phyloP scores from a whole-genome alignment of 92 coral and sea anemone genomes.

The Porites lobata region DNA sequence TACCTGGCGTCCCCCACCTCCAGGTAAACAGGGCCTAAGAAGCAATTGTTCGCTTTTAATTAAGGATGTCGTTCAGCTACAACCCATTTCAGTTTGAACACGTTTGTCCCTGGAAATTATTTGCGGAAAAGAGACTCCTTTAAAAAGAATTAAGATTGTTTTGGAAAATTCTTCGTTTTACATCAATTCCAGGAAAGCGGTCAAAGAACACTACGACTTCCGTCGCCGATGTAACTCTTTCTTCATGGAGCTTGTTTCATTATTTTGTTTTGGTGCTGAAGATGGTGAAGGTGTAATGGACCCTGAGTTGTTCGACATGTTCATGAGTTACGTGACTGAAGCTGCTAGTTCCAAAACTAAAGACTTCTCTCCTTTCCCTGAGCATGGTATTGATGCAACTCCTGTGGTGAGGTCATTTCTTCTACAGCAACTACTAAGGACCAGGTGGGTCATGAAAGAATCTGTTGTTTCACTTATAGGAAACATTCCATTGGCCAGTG shows the following conservation, averaged over 20 bases:
- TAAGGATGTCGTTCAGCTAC: too few species aligned
- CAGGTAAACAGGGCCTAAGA: too few species aligned
- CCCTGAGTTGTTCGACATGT: conserved; percentile 76
- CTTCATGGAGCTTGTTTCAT: conserved; percentile 91
- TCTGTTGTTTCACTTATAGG: too few species aligned
- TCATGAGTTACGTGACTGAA: conserved; percentile 81
- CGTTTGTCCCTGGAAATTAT: too few species aligned
- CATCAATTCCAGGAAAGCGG: conserved; percentile 50
- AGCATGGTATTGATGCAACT: conserved; percentile 84
- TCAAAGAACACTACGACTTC: conserved; percentile 66
- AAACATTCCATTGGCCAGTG: too few species aligned
- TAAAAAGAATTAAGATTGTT: too few species aligned
- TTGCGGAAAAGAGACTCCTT: neutral
- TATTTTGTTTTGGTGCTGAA: conserved; percentile 84
- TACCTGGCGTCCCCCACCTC: too few species aligned
- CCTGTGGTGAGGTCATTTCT: conserved; percentile 93
- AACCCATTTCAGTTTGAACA: too few species aligned
- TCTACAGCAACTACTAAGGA: conserved; percentile 81
- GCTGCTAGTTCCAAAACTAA: conserved; percentile 67
- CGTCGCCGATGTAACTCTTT: conserved; percentile 89
- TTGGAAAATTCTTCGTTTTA: neutral
- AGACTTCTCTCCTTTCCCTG: conserved; percentile 87
- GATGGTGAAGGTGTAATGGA: conserved; percentile 47
- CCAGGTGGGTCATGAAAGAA: conserved; percentile 39
- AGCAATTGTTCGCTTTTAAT: too few species aligned